Conservation (phyloP, 2,797 vertebrate species). For the Pangasius sanitwongsei region DNA sequence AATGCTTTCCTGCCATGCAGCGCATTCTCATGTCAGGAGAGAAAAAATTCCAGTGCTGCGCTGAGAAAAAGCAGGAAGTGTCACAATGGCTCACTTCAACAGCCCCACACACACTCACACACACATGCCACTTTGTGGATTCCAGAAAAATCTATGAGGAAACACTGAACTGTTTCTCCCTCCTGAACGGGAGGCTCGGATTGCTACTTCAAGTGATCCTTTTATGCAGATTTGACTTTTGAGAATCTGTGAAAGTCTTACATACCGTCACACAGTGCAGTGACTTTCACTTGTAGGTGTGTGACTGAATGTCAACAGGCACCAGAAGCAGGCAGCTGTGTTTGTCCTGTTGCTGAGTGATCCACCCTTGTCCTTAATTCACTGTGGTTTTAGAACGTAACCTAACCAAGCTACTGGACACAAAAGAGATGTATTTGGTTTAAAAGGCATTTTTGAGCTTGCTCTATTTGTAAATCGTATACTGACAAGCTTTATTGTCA, state of each 20-base stretch:
- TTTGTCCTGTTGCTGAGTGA: conserved; percentile 27
- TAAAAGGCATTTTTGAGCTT: not conserved
- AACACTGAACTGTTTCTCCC: not conserved
- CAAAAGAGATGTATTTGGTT: not conserved
- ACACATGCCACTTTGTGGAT: conserved; percentile 30
- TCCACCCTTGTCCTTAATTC: conserved; percentile 27
- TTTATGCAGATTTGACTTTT: not conserved
- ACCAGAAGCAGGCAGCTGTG: conserved; percentile 20
- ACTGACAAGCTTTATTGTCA: not conserved
- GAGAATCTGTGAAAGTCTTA: not conserved
- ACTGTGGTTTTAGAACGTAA: not conserved
- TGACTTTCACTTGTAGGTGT: conserved; percentile 10
- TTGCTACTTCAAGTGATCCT: not conserved
- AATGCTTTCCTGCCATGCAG: conserved; percentile 45
- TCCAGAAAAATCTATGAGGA: conserved; percentile 26
- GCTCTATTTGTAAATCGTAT: not conserved
- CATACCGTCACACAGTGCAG: not conserved
- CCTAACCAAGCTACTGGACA: not conserved
- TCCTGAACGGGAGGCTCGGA: not conserved
- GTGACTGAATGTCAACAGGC: conserved; percentile 7
- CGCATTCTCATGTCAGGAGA: conserved; percentile 34
- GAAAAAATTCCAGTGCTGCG: conserved; percentile 20
- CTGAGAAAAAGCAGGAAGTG: conserved; percentile 46
- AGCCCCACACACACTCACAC: conserved; percentile 18
- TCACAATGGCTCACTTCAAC: conserved; percentile 47